Conservation (phyloP, 2,113 vertebrate species). For the Podocnemis expansa region DNA sequence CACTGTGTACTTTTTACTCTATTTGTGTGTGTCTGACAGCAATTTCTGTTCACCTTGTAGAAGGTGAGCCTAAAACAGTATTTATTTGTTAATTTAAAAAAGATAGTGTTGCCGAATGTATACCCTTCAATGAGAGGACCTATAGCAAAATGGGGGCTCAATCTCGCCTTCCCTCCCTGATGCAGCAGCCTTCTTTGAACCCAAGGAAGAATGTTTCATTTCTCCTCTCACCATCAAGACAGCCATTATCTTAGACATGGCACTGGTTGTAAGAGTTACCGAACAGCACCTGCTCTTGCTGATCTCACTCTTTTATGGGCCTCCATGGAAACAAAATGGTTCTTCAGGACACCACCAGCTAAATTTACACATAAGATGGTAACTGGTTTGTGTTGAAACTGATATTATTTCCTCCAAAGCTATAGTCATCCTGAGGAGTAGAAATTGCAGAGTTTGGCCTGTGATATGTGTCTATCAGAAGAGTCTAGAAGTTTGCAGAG, state of each 20-base stretch:
- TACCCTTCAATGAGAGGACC: no score
- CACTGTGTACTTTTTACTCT: no score
- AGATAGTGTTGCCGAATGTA: no score
- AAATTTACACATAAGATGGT: not conserved
- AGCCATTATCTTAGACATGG: not conserved
- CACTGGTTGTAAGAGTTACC: not conserved
- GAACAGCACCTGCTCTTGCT: not conserved
- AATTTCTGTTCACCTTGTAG: no score
- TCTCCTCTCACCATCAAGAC: not conserved
- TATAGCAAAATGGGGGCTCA: no score
- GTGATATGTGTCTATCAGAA: not conserved
- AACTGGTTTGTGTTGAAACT: not conserved
- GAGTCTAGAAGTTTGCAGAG: not conserved
- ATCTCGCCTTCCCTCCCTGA: no score
- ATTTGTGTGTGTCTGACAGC: no score
- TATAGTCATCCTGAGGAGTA: no score
- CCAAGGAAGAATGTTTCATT: not conserved
- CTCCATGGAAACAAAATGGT: not conserved
- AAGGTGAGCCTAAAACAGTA: no score
- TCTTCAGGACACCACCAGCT: not conserved
- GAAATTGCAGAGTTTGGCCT: not conserved
- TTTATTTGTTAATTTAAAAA: no score
- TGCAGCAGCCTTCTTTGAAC: not conserved
- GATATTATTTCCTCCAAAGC: not conserved
- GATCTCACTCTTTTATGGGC: not conserved